Conservation (phyloP, 1,140 invertebrate species). For the Drusus annulatus region DNA sequence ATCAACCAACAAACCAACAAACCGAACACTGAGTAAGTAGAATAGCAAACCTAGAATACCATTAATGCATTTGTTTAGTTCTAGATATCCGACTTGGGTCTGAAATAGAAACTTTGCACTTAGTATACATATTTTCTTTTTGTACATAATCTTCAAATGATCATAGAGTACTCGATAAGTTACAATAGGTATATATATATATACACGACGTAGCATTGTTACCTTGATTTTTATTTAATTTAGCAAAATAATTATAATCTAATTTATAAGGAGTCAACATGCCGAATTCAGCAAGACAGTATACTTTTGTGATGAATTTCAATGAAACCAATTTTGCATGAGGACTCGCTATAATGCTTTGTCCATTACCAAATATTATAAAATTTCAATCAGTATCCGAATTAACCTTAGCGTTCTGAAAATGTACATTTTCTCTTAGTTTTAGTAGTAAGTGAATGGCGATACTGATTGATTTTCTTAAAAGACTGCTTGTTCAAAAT, state of each 20-base stretch:
- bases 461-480: slow-evolving; percentile 31
- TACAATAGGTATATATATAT: slow-evolving; percentile 13
- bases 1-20: too few species aligned
- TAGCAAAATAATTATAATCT: slow-evolving; percentile 31
- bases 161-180: background rate
- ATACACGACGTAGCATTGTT: slow-evolving; percentile 17
- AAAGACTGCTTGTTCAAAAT: slow-evolving; percentile 13
- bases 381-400: slow-evolving; percentile 25
- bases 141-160: slow-evolving; percentile 4
- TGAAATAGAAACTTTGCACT: slow-evolving; percentile 1
- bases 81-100: background rate
- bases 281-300: background rate
- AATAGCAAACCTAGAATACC: background rate
- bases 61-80: slow-evolving; percentile 15
- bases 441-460: background rate
- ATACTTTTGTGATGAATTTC: background rate
- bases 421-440: background rate
- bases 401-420: background rate
- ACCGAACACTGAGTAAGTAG: slow-evolving; percentile 4
- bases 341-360: slow-evolving; percentile 5
- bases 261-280: background rate
- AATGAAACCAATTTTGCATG: background rate
- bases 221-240: slow-evolving; percentile 53
- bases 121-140: background rate
- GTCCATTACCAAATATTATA: slow-evolving; percentile 11